These are phyloP conservation scores for Heloderma charlesbogerti DNA, from an alignment of 2,113 vertebrate species.

Conservation along the genomic window DNA sequence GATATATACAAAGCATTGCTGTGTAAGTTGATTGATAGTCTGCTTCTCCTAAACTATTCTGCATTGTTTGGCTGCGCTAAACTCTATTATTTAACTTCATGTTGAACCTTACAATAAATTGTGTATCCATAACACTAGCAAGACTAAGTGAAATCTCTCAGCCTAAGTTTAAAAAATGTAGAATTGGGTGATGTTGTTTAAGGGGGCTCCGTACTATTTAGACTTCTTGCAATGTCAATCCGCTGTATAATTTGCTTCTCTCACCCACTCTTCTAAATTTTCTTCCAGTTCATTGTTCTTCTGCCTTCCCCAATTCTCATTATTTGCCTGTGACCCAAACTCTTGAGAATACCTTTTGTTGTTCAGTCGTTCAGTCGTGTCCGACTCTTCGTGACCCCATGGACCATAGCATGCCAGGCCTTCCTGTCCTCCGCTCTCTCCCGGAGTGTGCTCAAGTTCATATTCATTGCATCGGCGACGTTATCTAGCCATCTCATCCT, in stretches of 20 bases:
- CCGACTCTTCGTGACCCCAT: no score
- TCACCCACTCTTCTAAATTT: neutral
- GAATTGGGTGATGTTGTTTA: neutral
- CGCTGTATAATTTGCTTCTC: neutral
- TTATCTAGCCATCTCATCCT: no score
- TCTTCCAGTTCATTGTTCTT: neutral
- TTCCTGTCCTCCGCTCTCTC: no score
- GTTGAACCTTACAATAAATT: neutral
- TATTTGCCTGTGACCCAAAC: neutral
- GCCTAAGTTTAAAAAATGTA: neutral
- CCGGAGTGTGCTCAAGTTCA: no score
- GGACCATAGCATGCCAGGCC: no score
- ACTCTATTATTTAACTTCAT: neutral
- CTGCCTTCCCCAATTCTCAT: neutral
- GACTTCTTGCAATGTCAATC: neutral
- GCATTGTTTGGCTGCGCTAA: neutral
- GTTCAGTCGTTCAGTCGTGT: no score
- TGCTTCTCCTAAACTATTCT: neutral
- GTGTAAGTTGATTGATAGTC: neutral
- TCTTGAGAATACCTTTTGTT: no score
- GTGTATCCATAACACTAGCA: neutral
- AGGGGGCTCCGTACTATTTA: neutral
- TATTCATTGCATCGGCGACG: no score
- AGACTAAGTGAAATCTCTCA: neutral
- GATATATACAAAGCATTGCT: neutral